Percentiles rank a stretch among this genome's conserved stretches.
Evolutionary conservation across 2,797 vertebrate genomes (phyloP).

Genomic region (Anguilla anguilla): DNA sequence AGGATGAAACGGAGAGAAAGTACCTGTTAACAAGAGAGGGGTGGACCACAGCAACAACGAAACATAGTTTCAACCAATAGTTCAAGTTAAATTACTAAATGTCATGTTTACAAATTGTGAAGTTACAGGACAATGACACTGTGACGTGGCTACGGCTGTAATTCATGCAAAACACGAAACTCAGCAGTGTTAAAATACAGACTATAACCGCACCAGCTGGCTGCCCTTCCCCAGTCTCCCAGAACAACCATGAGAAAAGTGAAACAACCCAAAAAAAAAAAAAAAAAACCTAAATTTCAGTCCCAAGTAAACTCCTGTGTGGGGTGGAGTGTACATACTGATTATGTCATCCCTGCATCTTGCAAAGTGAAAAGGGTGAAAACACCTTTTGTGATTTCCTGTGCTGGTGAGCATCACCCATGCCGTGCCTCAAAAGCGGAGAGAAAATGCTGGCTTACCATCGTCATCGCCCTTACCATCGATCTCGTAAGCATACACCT

Average conservation of each 20-base stretch:
- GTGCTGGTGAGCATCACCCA: conserved; percentile 4
- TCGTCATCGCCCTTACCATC: conserved; percentile 79
- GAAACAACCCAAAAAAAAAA: not conserved
- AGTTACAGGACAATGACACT: not conserved
- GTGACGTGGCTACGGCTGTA: not conserved
- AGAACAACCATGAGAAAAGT: not conserved
- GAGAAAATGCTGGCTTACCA: not conserved
- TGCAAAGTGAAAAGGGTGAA: not conserved
- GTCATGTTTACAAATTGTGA: not conserved
- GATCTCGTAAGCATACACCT: conserved; percentile 99
- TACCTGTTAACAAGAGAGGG: not conserved
- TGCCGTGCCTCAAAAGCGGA: not conserved
- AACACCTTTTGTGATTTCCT: not conserved
- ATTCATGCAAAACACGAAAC: not conserved
- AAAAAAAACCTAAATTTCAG: conserved; percentile 4
- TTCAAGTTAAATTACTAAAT: not conserved
- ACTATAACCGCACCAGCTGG: not conserved
- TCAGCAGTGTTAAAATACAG: not conserved
- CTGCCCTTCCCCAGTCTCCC: not conserved
- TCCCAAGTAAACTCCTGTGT: not conserved
- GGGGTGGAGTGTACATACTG: not conserved
- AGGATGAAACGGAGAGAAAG: conserved; percentile 34
- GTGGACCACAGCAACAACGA: not conserved
- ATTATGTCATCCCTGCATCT: conserved; percentile 2
- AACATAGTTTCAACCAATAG: no score